Evolutionary conservation across 2,797 vertebrate species (phyloP).

Genomic region (Salarias fasciatus): DNA sequence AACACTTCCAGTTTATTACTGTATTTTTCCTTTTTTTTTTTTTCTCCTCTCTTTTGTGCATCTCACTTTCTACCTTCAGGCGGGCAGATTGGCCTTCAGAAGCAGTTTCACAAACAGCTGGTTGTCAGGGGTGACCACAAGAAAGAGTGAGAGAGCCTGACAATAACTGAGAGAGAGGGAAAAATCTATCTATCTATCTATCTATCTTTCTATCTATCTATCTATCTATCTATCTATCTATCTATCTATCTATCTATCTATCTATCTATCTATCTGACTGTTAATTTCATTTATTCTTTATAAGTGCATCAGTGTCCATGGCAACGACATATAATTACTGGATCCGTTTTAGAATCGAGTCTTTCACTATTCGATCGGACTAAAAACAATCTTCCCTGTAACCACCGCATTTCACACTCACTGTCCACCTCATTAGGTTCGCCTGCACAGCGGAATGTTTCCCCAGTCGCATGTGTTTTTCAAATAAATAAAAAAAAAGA

Average conservation of each 20-base stretch:
- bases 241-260: background rate
- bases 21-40: conserved; percentile 14
- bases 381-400: conserved; percentile 5
- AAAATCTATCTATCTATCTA: conserved; percentile 14
- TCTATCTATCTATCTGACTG: background rate
- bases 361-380: conserved; percentile 23
- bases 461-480: no score
- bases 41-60: background rate
- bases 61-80: conserved; percentile 27
- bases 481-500: no score
- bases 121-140: conserved; percentile 65
- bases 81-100: conserved; percentile 15
- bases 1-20: conserved; percentile 50
- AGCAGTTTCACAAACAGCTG: conserved; percentile 53
- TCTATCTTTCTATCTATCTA: background rate
- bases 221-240: background rate
- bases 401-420: background rate
- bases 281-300: conserved; percentile 23
- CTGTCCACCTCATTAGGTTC: background rate
- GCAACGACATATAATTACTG: conserved; percentile 65
- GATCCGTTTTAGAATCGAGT: conserved; percentile 31
- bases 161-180: conserved; percentile 9
- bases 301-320: conserved; percentile 66
- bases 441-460: background rate
- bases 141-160: conserved; percentile 7